phyloP scores from a whole-genome alignment of 1,140 invertebrate genomes.

The Heliconius hermathena region DNA sequence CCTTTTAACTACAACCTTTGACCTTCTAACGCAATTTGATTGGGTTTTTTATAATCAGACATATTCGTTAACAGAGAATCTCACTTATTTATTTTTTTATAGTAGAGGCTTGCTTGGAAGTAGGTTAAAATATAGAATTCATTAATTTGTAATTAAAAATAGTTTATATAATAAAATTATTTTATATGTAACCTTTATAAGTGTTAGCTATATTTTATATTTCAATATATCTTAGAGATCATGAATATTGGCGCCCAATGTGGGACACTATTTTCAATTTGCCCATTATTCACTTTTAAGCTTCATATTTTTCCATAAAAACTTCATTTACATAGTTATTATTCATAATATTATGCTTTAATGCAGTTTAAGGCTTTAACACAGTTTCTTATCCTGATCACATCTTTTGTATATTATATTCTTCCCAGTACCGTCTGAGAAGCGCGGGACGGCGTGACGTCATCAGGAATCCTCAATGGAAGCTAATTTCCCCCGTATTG shows the following conservation, averaged over 20 bases:
- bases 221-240: too few species aligned
- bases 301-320: neutral
- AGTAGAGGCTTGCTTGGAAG: neutral
- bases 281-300: neutral
- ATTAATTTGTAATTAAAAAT: too few species aligned
- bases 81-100: neutral
- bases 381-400: too few species aligned
- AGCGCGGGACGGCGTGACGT: conserved; percentile 17
- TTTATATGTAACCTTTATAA: too few species aligned
- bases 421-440: neutral
- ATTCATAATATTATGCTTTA: neutral
- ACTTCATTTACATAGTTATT: neutral
- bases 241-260: neutral
- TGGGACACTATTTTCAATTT: neutral
- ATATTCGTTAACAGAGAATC: neutral
- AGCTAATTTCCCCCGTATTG: conserved; percentile 5
- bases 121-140: too few species aligned
- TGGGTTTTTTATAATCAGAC: neutral
- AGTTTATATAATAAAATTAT: too few species aligned
- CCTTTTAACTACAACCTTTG: conserved; percentile 5
- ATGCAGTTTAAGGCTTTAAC: too few species aligned
- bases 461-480: conserved; percentile 8
- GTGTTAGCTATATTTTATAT: too few species aligned
- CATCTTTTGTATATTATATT: neutral
- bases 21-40: conserved; percentile 19